These are phyloP conservation scores for Lagria hirta DNA, from an alignment of 2,888 invertebrate genomes.

Conservation along the genomic window DNA sequence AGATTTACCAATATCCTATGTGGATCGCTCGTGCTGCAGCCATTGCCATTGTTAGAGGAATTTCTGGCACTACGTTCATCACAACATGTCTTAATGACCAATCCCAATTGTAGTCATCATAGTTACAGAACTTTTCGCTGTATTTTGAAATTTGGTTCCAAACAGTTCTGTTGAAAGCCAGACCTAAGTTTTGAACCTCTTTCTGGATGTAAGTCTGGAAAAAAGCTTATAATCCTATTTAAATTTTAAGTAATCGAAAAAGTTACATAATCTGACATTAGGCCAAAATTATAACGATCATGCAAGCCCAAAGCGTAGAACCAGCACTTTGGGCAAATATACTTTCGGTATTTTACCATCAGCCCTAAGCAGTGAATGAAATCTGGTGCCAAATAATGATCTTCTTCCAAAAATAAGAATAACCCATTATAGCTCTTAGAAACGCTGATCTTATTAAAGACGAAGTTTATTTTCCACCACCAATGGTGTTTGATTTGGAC, in stretches of 20 bases:
- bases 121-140: constrained; percentile 60
- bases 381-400: constrained; percentile 12
- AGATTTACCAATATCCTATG: constrained; percentile 3
- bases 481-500: constrained; percentile 12
- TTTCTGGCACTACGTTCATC: background rate
- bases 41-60: background rate
- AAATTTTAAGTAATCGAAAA: background rate
- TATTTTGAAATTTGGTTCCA: constrained; percentile 60
- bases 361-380: constrained; percentile 4
- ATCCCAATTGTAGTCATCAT: constrained; percentile 71
- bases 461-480: constrained; percentile 15
- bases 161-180: constrained; percentile 60
- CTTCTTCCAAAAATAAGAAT: constrained; percentile 10
- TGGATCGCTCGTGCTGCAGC: background rate
- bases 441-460: constrained; percentile 5
- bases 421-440: background rate
- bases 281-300: background rate
- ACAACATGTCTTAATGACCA: constrained; percentile 57
- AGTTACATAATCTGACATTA: background rate
- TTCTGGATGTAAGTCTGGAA: background rate
- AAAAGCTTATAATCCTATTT: background rate
- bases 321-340: constrained; percentile 2
- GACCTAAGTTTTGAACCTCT: constrained; percentile 60
- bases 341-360: background rate
- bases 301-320: constrained; percentile 2